Conservation (phyloP, 2,113 vertebrate species). For the Ardeotis arabs region DNA sequence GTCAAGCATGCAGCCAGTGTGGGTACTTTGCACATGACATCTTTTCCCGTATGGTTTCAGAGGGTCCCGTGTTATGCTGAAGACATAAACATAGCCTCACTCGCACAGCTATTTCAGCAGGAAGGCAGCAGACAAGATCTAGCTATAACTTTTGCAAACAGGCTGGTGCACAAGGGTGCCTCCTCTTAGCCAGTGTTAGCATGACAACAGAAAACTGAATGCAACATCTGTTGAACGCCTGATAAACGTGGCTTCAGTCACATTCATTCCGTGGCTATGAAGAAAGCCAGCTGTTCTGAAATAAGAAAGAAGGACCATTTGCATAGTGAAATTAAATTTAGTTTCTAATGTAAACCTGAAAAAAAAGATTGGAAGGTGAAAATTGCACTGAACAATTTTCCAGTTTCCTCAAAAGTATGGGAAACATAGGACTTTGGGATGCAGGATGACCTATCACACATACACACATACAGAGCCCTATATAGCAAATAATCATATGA, state of each 20-base stretch:
- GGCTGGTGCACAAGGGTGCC: neutral
- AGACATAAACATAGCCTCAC: neutral
- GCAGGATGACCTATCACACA: neutral
- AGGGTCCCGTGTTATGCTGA: neutral
- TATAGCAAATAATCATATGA: neutral
- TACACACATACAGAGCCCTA: neutral
- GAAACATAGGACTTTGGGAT: neutral
- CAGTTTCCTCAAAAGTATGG: neutral
- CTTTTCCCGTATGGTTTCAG: neutral
- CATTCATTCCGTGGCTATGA: accelerated
- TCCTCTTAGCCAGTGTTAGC: neutral
- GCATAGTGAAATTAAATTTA: neutral
- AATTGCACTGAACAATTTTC: neutral
- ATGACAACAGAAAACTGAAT: neutral
- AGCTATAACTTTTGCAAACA: neutral
- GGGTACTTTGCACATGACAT: neutral
- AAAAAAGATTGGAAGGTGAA: neutral
- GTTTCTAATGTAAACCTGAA: neutral
- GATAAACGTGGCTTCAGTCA: neutral
- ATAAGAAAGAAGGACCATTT: neutral
- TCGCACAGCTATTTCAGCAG: neutral
- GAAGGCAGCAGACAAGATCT: neutral
- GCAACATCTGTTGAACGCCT: neutral
- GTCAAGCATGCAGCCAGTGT: neutral
- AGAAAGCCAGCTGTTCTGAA: neutral